Conservation (phyloP, 2,113 vertebrate genomes). For the Macaca fascicularis region T2T-MFA8v1.1 NC_088384.1:75677001-75677500, state of each 20-base stretch:
- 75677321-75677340: background rate
- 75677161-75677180: background rate
- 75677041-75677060: constrained; percentile 32
- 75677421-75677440: background rate
- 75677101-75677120: background rate
- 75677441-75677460: background rate
- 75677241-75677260: background rate
- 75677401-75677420: background rate
- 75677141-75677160: background rate
- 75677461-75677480: background rate
- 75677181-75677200: background rate
- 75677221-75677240: background rate
- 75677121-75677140: background rate
- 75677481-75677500: background rate
- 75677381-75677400: background rate
- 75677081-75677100: background rate
- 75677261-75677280: background rate
- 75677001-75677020: background rate
- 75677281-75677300: background rate
- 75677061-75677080: background rate
- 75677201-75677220: background rate
- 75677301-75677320: background rate
- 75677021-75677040: background rate
- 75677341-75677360: background rate
- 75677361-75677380: background rate